Base-by-base conservation (phyloP, 1,140 invertebrate genomes). In the Megathymus violae region DNA sequence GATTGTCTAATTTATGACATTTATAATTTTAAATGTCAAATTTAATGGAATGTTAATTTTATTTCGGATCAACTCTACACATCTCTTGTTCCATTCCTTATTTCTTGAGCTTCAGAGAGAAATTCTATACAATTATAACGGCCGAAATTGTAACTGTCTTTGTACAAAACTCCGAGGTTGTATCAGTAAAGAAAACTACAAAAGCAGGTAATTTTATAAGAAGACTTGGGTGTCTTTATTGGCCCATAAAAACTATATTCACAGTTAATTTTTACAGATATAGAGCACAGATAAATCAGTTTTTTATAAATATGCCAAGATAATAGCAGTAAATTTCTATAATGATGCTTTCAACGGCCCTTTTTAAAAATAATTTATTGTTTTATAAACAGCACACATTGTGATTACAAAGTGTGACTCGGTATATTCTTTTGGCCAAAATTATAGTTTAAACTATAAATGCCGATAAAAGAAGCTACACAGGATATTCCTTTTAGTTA, bases 41-140 rank as follows among this genome's bases (percentile, higher is more conserved):
- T n/a, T n/a, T n/a, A n/a, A n/a, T n/a, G n/a, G n/a, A n/a, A n/a
- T n/a, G n/a, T n/a, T 15, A 48, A 16, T 47, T 1, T 46, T 54
- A 58, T 41, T 54, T 6, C 17, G 9, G 48, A 15, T 22, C 70
- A 3, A 51, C 78, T 89, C 84, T 27, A 78, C 34, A 34, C 16
- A 5, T 71, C 74, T 74, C 44, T 44, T 83, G 64, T 80, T 72
- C 67, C 31, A 61, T 69, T 69, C 60, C 47, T 67, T 68, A 64
- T 71, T 80, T 76, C 73, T 76, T 71, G 54, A 54, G 69, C 60
- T 72, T 68, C 68, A 86, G 76, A 89, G 84, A 85, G 82, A 85
- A 89, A 89, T 90, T 88, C 80, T 89, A 89, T 91, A 91, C 82
- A 91, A 91, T 91, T 89, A 91, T 89, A 91, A 91, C 88, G 88